phyloP scores from a whole-genome alignment of 2,888 invertebrate species.

The Deladenus siricidicola region DNA sequence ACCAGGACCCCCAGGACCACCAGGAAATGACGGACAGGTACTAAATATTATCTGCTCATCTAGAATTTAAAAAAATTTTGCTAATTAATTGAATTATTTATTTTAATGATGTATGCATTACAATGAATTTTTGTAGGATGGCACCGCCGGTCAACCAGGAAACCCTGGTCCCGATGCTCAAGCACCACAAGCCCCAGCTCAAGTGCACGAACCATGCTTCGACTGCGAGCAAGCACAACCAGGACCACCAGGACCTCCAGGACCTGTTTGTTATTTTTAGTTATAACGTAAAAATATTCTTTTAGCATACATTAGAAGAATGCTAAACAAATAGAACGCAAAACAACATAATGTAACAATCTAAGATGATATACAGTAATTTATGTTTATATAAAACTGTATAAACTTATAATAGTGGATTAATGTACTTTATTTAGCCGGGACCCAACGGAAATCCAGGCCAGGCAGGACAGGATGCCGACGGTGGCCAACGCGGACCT shows the following conservation, averaged over 20 bases:
- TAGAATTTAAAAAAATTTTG: neutral
- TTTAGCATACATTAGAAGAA: too few species aligned
- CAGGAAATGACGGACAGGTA: constrained; percentile 34
- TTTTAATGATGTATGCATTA: neutral
- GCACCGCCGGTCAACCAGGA: constrained; percentile 38
- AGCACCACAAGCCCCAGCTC: constrained; percentile 27
- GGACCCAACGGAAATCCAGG: constrained; percentile 27
- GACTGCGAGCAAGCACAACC: constrained; percentile 34
- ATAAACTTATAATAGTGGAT: too few species aligned
- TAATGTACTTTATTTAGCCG: constrained; percentile 7
- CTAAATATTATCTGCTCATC: neutral
- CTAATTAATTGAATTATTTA: too few species aligned
- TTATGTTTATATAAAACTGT: too few species aligned
- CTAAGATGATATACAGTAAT: too few species aligned
- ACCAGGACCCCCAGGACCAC: constrained; percentile 41
- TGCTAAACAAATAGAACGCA: too few species aligned
- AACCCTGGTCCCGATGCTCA: constrained; percentile 22
- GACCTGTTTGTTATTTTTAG: constrained; percentile 11
- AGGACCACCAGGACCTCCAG: constrained; percentile 38
- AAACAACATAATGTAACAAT: too few species aligned
- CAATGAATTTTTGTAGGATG: constrained; percentile 32
- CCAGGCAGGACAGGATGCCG: constrained; percentile 17
- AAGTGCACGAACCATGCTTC: constrained; percentile 35
- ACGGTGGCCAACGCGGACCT: constrained; percentile 17
- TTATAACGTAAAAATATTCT: too few species aligned